These are phyloP conservation scores for Agrotis exclamationis DNA, from an alignment of 2,888 invertebrate species.

Conservation along the genomic window DNA sequence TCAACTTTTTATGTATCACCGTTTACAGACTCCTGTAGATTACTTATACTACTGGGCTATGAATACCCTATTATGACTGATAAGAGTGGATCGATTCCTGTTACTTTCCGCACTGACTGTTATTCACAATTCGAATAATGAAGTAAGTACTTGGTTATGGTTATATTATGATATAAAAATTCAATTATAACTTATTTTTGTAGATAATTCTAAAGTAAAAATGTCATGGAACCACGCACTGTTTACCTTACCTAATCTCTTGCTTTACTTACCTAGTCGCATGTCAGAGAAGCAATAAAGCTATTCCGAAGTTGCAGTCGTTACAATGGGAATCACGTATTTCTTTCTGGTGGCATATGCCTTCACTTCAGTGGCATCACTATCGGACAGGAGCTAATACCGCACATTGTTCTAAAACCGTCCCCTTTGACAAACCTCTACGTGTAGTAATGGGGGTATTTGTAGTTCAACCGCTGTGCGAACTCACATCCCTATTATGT, in stretches of 20 bases:
- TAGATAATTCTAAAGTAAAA: background rate
- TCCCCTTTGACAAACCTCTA: background rate
- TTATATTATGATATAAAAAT: no score
- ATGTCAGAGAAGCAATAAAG: background rate
- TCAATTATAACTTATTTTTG: no score
- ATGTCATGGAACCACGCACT: background rate
- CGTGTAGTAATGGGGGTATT: background rate
- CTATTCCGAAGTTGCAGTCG: background rate
- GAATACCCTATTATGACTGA: constrained; percentile 2
- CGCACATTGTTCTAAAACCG: background rate
- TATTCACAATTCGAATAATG: no score
- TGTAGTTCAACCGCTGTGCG: background rate
- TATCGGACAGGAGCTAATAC: no score
- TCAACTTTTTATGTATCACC: constrained; percentile 32
- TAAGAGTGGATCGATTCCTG: background rate
- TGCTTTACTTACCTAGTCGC: background rate
- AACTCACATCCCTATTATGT: background rate
- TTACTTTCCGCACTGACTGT: background rate
- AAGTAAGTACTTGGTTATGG: no score
- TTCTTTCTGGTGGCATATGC: background rate
- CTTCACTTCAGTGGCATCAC: background rate
- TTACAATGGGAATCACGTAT: background rate
- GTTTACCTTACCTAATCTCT: background rate
- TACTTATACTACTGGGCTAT: background rate
- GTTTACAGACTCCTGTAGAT: constrained; percentile 9